These are phyloP conservation scores for Chiroxiphia lanceolata DNA, from an alignment of 2,797 vertebrate species.

Conservation along the genomic window DNA sequence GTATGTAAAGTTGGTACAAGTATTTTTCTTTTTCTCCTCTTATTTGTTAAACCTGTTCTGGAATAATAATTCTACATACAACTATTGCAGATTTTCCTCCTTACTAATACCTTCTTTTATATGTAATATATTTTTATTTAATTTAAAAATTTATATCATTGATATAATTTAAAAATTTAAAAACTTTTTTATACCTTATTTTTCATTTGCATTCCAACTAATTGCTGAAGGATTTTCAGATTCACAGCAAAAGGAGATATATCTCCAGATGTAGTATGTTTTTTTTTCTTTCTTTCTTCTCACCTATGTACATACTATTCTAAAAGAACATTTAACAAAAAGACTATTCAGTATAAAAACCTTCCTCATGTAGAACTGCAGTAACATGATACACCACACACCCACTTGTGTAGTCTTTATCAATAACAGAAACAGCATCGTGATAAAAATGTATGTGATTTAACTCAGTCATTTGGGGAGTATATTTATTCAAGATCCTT, in stretches of 20 bases:
- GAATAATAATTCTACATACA: background rate
- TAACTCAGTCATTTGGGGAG: background rate
- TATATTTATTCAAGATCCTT: constrained; percentile 26
- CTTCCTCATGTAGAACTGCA: background rate
- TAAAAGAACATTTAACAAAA: background rate
- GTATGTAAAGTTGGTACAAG: background rate
- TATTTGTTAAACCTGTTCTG: background rate
- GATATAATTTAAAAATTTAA: background rate
- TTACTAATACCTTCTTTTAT: background rate
- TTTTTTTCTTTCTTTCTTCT: background rate
- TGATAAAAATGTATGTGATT: constrained; percentile 20
- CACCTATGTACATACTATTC: background rate
- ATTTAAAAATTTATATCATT: background rate
- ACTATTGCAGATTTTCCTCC: background rate
- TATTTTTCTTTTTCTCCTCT: accelerated
- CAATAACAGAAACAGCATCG: constrained; percentile 17
- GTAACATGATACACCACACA: background rate
- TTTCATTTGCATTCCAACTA: background rate
- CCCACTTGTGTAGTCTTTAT: constrained; percentile 3
- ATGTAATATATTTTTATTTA: background rate
- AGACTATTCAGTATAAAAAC: background rate
- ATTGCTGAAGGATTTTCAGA: background rate
- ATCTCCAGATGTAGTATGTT: background rate
- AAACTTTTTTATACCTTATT: background rate
- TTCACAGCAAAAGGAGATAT: background rate